Percentiles rank a stretch among this genome's conserved stretches.
phyloP scores from a whole-genome alignment of 2,888 invertebrate species.

The Tenthredo distinguenda region DNA sequence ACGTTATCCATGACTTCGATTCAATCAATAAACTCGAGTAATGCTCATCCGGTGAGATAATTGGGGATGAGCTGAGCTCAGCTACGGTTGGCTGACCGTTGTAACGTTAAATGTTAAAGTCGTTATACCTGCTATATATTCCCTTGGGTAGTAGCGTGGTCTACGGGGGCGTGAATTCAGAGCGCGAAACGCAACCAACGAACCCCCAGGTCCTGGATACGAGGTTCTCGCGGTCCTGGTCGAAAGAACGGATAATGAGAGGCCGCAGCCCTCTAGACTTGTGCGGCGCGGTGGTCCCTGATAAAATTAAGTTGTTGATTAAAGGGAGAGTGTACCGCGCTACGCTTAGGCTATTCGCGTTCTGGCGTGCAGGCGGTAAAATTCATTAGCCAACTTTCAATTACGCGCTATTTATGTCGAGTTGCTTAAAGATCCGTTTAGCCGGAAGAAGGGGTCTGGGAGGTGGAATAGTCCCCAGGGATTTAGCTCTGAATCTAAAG shows the following conservation, averaged over 20 bases:
- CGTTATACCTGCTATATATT: slow-evolving; percentile 34
- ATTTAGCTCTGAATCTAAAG: background rate
- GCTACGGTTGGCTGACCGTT: slow-evolving; percentile 31
- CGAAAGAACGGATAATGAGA: slow-evolving; percentile 48
- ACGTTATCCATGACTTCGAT: background rate
- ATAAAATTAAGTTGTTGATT: slow-evolving; percentile 46
- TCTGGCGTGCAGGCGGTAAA: slow-evolving; percentile 1
- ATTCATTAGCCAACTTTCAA: slow-evolving; percentile 45
- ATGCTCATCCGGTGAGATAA: slow-evolving; percentile 18
- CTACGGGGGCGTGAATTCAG: slow-evolving; percentile 29
- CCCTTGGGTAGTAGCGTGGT: slow-evolving; percentile 29
- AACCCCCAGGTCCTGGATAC: background rate
- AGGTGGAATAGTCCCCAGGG: background rate
- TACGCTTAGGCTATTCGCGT: slow-evolving; percentile 20
- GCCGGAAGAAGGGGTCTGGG: background rate
- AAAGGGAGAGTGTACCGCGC: slow-evolving; percentile 35
- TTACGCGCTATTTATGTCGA: slow-evolving; percentile 30
- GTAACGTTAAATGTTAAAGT: slow-evolving; percentile 42
- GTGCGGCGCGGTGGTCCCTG: background rate
- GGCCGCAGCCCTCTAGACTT: slow-evolving; percentile 12
- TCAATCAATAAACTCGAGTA: slow-evolving; percentile 21
- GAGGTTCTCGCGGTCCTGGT: background rate
- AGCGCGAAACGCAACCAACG: slow-evolving; percentile 17
- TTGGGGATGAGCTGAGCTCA: slow-evolving; percentile 35
- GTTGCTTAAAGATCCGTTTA: slow-evolving; percentile 27